phyloP scores from a whole-genome alignment of 2,113 vertebrate species.

The Lepus europaeus region DNA sequence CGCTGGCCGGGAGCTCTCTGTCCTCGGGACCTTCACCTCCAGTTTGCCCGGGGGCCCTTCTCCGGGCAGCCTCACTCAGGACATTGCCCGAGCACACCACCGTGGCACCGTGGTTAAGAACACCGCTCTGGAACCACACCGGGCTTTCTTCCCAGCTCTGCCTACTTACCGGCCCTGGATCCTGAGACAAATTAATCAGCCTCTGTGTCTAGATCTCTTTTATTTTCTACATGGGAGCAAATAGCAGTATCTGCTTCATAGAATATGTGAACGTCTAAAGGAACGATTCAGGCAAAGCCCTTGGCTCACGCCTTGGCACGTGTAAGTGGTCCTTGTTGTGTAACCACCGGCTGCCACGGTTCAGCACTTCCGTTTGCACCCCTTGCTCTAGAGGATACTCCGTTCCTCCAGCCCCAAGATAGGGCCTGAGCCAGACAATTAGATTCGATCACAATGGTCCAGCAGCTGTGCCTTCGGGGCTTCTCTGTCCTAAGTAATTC shows the following conservation, averaged over 20 bases:
- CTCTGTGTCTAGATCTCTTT: neutral
- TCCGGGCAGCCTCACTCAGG: neutral
- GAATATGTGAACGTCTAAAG: neutral
- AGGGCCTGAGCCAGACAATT: neutral
- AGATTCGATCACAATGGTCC: neutral
- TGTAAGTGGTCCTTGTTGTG: neutral
- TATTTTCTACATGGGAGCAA: slow-evolving; percentile 16
- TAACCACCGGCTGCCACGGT: neutral
- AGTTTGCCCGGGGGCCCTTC: neutral
- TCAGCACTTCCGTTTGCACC: neutral
- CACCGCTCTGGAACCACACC: neutral
- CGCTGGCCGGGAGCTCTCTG: neutral
- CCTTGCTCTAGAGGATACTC: neutral
- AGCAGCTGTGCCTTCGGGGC: slow-evolving; percentile 25
- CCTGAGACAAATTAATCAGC: neutral
- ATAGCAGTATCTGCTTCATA: neutral
- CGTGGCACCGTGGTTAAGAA: neutral
- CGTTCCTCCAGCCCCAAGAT: neutral
- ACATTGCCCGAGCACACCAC: neutral
- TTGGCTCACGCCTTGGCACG: neutral
- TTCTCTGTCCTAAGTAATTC: slow-evolving; percentile 31
- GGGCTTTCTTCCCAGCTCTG: neutral
- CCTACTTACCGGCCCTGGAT: neutral
- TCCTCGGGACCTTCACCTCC: neutral
- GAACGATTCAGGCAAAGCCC: slow-evolving; percentile 27